Base-by-base conservation (phyloP, 2,113 vertebrate species). In the Sylvilagus bachmani region DNA sequence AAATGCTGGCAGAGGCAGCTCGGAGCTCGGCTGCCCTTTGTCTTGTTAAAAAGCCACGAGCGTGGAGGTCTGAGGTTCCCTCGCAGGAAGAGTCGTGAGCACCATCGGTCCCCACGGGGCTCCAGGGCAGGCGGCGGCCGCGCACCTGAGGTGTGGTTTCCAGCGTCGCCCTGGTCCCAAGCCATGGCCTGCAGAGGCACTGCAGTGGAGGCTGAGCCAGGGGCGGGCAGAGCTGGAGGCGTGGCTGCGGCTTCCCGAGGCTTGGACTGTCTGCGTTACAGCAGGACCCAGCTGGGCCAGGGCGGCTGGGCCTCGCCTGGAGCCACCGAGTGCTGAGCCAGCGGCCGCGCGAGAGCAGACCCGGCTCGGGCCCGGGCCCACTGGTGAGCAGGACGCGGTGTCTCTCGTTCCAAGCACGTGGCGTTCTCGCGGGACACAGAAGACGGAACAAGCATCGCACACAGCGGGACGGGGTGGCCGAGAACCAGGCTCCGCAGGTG, bases 181-280 rank as follows among this genome's bases (percentile, higher is more conserved):
- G 38, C 38, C 38, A 38, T 38, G 38, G 38, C 38, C 38, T 38
- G 38, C 38, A 38, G 3, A 38, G 38, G 38, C 38, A 38, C 38
- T 38, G 38, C 38, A 9, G 88, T 11, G 25, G 51, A 21, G 21
- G 80, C 81, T 13, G 33, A 49, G 22, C 86, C 66, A 51, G 36
- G 25, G 31, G 24, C 0, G 0, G 0, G 82, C 93, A 29, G 94
- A 70, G 93, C 14, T 69, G 13, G 95, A 98, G 98, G 97, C 86
- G 98, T 97, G 97, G 61, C 12, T n/a, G 94, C 1, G 97, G 98
- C 98, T 96, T 94, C 82, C 74, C 51, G 25, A 21, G 96, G 88
- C 96, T 96, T 98, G 98, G 98, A 98, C 98, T 98, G 98, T 98
- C 96, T 96, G 97, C 95, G 97, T 97, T 95, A 94, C 25, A 83